Evolutionary conservation across 2,797 vertebrate species (phyloP).

Genomic region (Menidia menidia): DNA sequence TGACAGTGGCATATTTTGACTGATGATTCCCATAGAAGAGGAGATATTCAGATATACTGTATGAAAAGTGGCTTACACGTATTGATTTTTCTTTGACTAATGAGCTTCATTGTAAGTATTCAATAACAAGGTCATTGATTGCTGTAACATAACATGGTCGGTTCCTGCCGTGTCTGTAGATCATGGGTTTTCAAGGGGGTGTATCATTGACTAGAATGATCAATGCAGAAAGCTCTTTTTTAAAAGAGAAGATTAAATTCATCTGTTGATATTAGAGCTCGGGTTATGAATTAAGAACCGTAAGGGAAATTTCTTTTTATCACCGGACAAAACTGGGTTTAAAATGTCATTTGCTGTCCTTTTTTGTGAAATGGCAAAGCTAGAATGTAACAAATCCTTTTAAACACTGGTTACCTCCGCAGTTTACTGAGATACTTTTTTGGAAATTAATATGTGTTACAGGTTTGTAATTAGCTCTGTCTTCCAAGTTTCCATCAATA

Average conservation of each 20-base stretch:
- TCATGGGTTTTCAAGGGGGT: conserved; percentile 50
- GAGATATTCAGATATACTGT: conserved; percentile 74
- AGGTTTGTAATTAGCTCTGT: conserved; percentile 23
- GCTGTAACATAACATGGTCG: conserved; percentile 70
- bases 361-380: not conserved
- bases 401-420: too few species aligned
- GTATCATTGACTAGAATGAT: conserved; percentile 65
- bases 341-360: not conserved
- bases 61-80: conserved; percentile 63
- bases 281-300: conserved; percentile 33
- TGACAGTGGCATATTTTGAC: conserved; percentile 68
- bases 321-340: not conserved
- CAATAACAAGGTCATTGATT: conserved; percentile 75
- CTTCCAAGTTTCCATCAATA: conserved; percentile 47
- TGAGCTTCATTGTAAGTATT: conserved; percentile 78
- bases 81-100: conserved; percentile 75
- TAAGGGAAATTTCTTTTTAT: conserved; percentile 25
- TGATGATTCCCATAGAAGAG: conserved; percentile 74
- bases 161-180: conserved; percentile 46
- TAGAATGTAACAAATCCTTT: too few species aligned
- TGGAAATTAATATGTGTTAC: not conserved
- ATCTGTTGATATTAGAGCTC: conserved; percentile 43
- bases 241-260: conserved; percentile 44
- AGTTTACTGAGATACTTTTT: not conserved
- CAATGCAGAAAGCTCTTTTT: conserved; percentile 57